phyloP scores from a whole-genome alignment of 2,113 vertebrate species.

The Herpailurus yagouaroundi region DNA sequence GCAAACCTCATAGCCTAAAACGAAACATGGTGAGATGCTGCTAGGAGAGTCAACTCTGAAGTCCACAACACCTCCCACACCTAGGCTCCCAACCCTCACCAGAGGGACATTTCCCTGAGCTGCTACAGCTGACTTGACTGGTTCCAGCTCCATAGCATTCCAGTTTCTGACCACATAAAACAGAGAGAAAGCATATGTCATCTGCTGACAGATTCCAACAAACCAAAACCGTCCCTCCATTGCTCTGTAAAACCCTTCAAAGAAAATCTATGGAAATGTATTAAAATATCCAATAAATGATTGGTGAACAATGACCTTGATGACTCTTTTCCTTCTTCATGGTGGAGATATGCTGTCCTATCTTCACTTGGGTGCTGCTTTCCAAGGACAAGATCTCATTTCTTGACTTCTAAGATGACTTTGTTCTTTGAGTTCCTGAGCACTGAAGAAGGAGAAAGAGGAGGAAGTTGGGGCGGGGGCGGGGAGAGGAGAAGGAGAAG shows the following conservation, averaged over 20 bases:
- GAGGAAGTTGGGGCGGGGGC: neutral
- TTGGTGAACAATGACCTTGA: slow-evolving; percentile 60
- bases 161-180: slow-evolving; percentile 34
- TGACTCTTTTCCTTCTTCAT: slow-evolving; percentile 46
- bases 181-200: neutral
- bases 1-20: neutral
- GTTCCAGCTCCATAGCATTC: neutral
- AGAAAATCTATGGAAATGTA: slow-evolving; percentile 34
- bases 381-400: slow-evolving; percentile 4
- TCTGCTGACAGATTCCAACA: neutral
- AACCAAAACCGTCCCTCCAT: neutral
- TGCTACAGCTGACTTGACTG: neutral
- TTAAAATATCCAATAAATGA: slow-evolving; percentile 74
- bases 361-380: neutral
- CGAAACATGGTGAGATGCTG: neutral
- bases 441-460: neutral
- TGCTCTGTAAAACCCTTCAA: slow-evolving; percentile 12
- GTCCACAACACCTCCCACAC: rapidly evolving
- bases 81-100: neutral
- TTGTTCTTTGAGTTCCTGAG: neutral
- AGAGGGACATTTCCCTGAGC: neutral
- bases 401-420: slow-evolving; percentile 3
- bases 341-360: neutral
- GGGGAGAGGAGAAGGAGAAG: neutral
- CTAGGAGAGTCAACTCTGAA: neutral